phyloP scores from a whole-genome alignment of 2,888 invertebrate genomes.

The Meteorus colon region DNA sequence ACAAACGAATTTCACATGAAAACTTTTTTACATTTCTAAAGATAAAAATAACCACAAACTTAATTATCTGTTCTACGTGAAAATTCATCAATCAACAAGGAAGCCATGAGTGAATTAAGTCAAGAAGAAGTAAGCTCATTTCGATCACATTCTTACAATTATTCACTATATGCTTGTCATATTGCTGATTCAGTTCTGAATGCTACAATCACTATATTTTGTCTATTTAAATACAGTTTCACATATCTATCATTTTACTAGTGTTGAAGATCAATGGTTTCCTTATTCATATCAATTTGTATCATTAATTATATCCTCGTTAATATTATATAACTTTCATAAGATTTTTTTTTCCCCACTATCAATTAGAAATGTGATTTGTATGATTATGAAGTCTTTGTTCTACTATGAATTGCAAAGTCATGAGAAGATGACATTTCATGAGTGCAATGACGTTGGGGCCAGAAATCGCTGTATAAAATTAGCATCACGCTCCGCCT shows the following conservation, averaged over 20 bases:
- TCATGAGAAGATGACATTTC: not conserved
- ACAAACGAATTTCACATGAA: slow-evolving; percentile 49
- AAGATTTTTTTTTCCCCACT: not conserved
- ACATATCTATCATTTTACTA: not conserved
- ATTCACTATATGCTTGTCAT: slow-evolving; percentile 43
- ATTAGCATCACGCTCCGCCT: slow-evolving; percentile 19
- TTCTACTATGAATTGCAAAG: not conserved
- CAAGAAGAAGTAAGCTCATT: slow-evolving; percentile 86
- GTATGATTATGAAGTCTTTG: not conserved
- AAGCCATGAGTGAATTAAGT: slow-evolving; percentile 86
- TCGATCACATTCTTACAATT: slow-evolving; percentile 35
- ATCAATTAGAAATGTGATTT: not conserved
- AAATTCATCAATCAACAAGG: slow-evolving; percentile 39
- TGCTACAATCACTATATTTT: not conserved
- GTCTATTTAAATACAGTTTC: not conserved
- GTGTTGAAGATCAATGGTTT: not conserved
- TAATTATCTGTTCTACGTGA: slow-evolving; percentile 38
- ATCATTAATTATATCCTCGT: not conserved
- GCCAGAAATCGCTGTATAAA: slow-evolving; percentile 11
- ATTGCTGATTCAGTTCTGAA: slow-evolving; percentile 41
- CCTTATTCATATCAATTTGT: not conserved
- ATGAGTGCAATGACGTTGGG: slow-evolving; percentile 17
- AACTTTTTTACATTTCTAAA: slow-evolving; percentile 52
- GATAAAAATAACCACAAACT: slow-evolving; percentile 21
- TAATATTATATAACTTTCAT: slow-evolving; percentile 3